These are phyloP conservation scores for Adelognathus sp. DNA, from an alignment of 2,888 invertebrate species.

Conservation along the genomic window DNA sequence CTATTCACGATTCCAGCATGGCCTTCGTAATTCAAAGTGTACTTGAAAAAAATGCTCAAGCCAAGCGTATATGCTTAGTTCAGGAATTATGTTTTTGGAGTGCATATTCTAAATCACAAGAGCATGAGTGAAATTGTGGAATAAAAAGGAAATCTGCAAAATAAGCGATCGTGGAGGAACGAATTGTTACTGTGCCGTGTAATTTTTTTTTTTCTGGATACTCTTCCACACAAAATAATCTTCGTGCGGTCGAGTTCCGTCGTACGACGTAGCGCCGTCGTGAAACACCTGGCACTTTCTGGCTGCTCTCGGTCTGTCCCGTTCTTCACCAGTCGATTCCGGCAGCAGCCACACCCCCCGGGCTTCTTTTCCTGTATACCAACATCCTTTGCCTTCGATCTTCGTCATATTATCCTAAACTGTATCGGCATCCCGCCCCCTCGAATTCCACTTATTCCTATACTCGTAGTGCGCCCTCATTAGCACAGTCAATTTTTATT, in stretches of 20 bases:
- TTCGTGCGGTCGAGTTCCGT: neutral
- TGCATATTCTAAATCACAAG: neutral
- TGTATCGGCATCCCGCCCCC: conserved; percentile 7
- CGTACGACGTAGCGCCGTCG: conserved; percentile 50
- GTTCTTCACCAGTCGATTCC: conserved; percentile 14
- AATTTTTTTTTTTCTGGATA: neutral
- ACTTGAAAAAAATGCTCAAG: too few relatives aligned
- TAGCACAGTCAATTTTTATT: neutral
- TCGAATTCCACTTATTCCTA: neutral
- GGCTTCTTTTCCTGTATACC: conserved; percentile 4
- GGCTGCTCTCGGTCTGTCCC: conserved; percentile 48
- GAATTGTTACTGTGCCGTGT: neutral
- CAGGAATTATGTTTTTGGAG: too few relatives aligned
- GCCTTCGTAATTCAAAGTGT: neutral
- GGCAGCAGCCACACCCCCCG: conserved; percentile 12
- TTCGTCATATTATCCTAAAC: conserved; percentile 33
- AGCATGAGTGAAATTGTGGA: neutral
- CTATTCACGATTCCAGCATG: neutral
- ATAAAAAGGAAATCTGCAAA: neutral
- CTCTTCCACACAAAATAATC: neutral
- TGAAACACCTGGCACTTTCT: conserved; percentile 73
- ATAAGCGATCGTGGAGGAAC: neutral
- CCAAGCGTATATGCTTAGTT: too few relatives aligned
- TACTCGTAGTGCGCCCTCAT: neutral
- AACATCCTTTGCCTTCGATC: conserved; percentile 16